Conservation (phyloP, 2,888 invertebrate genomes). For the Trachelus troglodyta region DNA sequence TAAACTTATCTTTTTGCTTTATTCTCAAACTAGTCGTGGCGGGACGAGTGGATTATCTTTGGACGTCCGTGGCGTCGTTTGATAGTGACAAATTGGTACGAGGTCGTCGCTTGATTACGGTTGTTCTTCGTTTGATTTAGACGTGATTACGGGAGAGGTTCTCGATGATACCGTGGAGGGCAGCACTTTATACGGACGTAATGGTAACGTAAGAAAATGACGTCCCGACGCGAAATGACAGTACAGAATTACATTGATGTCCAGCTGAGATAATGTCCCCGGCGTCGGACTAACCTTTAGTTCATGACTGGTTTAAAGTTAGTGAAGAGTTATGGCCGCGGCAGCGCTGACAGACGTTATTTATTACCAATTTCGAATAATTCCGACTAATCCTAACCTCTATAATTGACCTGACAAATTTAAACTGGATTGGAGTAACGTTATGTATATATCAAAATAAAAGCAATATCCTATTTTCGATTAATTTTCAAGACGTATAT, state of each 20-base stretch:
- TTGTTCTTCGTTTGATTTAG: not conserved
- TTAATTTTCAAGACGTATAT: not conserved
- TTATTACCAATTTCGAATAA: constrained; percentile 38
- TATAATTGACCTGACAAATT: not conserved
- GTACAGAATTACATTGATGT: constrained; percentile 49
- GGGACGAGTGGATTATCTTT: not conserved
- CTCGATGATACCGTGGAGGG: not conserved
- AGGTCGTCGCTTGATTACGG: not conserved
- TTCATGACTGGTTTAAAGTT: constrained; percentile 33
- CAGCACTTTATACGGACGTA: not conserved
- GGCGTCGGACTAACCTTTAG: constrained; percentile 37
- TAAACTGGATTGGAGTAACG: not conserved
- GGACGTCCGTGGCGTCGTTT: not conserved
- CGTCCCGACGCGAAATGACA: constrained; percentile 48
- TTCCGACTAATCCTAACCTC: constrained; percentile 3
- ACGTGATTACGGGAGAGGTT: not conserved
- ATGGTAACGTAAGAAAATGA: constrained; percentile 37
- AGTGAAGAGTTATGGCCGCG: constrained; percentile 29
- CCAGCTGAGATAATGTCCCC: constrained; percentile 53
- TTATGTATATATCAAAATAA: not conserved
- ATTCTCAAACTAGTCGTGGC: not conserved
- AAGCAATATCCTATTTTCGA: not conserved
- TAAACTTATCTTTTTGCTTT: not conserved
- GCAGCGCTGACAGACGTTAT: constrained; percentile 32
- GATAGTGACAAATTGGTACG: not conserved